These are phyloP conservation scores for Sylvicola cinctus DNA, from an alignment of 2,888 invertebrate species.

Conservation along the genomic window DNA sequence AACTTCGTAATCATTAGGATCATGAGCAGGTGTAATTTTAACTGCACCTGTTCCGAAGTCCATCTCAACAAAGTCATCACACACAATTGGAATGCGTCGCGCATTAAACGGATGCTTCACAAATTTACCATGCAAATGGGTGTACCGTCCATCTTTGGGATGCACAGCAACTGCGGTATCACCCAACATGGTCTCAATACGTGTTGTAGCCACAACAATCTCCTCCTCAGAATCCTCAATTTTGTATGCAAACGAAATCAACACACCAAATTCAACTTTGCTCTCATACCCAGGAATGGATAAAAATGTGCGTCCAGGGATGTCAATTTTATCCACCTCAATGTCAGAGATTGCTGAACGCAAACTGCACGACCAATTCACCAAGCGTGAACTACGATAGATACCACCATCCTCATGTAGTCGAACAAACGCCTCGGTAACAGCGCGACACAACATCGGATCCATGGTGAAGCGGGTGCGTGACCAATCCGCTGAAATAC, in stretches of 20 bases:
- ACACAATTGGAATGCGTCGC: constrained; percentile 67
- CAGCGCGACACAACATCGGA: constrained; percentile 64
- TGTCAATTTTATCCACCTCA: constrained; percentile 89
- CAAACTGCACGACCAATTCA: constrained; percentile 96
- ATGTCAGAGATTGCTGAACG: constrained; percentile 98
- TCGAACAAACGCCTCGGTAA: constrained; percentile 83
- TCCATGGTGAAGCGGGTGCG: constrained; percentile 95
- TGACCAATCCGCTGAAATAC: constrained; percentile 89
- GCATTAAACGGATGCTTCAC: constrained; percentile 76
- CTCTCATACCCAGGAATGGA: constrained; percentile 56
- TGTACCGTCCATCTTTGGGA: constrained; percentile 74
- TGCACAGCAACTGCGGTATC: constrained; percentile 98
- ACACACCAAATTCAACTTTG: constrained; percentile 77
- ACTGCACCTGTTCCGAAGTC: constrained; percentile 96
- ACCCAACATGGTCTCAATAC: constrained; percentile 95
- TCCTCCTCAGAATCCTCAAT: constrained; percentile 52
- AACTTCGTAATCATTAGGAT: constrained; percentile 90
- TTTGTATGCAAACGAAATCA: constrained; percentile 83
- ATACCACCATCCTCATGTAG: constrained; percentile 75
- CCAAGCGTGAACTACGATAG: constrained; percentile 81
- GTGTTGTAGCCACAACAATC: constrained; percentile 87
- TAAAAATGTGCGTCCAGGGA: constrained; percentile 66
- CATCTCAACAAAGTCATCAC: constrained; percentile 87
- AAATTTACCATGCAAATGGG: constrained; percentile 57
- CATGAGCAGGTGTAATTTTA: constrained; percentile 97